Conservation (phyloP, 2,113 vertebrate genomes). For the Takifugu bimaculatus region DNA sequence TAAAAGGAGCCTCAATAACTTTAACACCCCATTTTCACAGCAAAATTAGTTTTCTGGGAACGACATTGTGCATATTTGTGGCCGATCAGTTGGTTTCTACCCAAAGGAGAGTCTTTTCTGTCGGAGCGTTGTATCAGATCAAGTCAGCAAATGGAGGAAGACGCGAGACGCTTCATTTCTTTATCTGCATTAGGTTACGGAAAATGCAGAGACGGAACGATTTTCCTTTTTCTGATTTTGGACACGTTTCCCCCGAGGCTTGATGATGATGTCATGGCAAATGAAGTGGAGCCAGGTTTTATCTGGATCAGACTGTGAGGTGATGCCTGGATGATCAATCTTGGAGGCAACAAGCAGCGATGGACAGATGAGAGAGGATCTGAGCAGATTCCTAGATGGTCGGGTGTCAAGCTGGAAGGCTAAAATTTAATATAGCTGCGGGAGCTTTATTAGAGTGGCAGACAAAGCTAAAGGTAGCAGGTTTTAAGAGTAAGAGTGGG, state of each 20-base stretch:
- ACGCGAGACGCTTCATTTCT: slow-evolving; percentile 30
- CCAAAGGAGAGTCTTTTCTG: slow-evolving; percentile 39
- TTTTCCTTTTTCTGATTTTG: neutral
- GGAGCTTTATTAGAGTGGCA: slow-evolving; percentile 3
- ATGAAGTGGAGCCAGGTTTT: slow-evolving; percentile 7
- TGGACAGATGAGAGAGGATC: slow-evolving; percentile 51
- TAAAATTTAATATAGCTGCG: slow-evolving; percentile 43
- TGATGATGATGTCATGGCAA: slow-evolving; percentile 6
- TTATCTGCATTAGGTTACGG: slow-evolving; percentile 41
- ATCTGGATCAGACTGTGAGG: slow-evolving; percentile 28
- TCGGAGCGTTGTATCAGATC: slow-evolving; percentile 49
- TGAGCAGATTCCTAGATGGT: slow-evolving; percentile 38
- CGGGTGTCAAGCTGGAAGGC: slow-evolving; percentile 20
- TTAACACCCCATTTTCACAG: slow-evolving; percentile 68
- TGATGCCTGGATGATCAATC: slow-evolving; percentile 52
- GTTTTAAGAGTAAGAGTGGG: slow-evolving; percentile 12
- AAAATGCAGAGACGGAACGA: slow-evolving; percentile 34
- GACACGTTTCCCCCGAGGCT: too few relatives aligned
- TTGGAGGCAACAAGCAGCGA: slow-evolving; percentile 55
- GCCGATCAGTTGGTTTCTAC: slow-evolving; percentile 53
- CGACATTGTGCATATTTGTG: slow-evolving; percentile 51
- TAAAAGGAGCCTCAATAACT: slow-evolving; percentile 65
- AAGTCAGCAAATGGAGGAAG: slow-evolving; percentile 39
- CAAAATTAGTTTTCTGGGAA: slow-evolving; percentile 67
- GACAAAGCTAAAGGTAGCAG: too few relatives aligned